Percentiles rank a stretch among this genome's conserved stretches.
phyloP scores from a whole-genome alignment of 2,113 vertebrate species.

The Puntigrus tetrazona region DNA sequence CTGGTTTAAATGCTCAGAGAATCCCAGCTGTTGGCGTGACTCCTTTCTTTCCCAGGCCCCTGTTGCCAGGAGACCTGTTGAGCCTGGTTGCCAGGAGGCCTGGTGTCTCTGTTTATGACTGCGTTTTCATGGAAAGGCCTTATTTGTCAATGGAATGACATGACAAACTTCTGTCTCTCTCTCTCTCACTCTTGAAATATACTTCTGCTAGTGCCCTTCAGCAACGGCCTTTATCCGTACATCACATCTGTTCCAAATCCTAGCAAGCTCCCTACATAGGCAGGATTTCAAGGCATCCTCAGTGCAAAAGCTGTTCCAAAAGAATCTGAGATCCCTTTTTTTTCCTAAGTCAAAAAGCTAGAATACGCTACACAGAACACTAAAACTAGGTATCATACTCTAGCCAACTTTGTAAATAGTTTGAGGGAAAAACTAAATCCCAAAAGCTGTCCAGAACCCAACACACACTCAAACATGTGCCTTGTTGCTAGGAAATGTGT shows the following conservation, averaged over 20 bases:
- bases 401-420: background rate
- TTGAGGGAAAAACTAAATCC: no score
- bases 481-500: background rate
- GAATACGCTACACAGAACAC: background rate
- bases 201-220: background rate
- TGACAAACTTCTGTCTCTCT: slow-evolving; percentile 2
- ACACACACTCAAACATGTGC: no score
- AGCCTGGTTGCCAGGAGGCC: slow-evolving; percentile 46
- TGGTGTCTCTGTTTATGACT: slow-evolving; percentile 48
- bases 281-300: background rate
- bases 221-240: background rate
- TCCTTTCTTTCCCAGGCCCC: slow-evolving; percentile 11
- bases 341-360: no score
- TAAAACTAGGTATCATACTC: background rate
- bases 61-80: slow-evolving; percentile 49
- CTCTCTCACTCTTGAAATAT: background rate
- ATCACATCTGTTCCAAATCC: background rate
- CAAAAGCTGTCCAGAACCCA: no score
- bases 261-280: background rate
- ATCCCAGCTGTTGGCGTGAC: slow-evolving; percentile 36
- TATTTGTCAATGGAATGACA: slow-evolving; percentile 60
- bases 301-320: background rate
- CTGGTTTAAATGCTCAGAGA: slow-evolving; percentile 19
- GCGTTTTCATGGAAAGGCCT: slow-evolving; percentile 41
- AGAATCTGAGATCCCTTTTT: background rate